phyloP scores from a whole-genome alignment of 2,797 vertebrate genomes.

The Nothura maculosa region DNA sequence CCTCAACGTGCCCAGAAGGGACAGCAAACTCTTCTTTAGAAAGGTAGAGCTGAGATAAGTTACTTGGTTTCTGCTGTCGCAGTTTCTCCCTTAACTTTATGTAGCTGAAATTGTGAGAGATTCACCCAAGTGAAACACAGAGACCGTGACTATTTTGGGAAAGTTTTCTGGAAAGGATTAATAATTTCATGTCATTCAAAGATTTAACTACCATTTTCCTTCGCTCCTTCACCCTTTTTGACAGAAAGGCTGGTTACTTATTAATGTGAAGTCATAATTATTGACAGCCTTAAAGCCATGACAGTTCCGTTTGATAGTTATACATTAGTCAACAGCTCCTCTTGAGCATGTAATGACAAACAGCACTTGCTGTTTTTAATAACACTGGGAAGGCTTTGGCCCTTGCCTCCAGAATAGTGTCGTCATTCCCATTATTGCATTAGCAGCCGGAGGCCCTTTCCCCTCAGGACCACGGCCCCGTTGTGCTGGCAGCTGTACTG shows the following conservation, averaged over 20 bases:
- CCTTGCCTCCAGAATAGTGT: conserved; percentile 59
- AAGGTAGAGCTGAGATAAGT: background rate
- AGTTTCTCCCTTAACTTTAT: background rate
- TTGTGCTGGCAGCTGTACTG: conserved; percentile 33
- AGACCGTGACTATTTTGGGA: background rate
- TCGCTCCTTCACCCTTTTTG: conserved; percentile 59
- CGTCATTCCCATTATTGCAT: conserved; percentile 51
- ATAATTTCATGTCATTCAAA: conserved; percentile 43
- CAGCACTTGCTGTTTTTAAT: conserved; percentile 61
- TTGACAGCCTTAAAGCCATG: conserved; percentile 66
- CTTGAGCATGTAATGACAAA: conserved; percentile 60
- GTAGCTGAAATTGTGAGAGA: background rate
- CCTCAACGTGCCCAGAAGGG: background rate
- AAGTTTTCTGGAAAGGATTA: conserved; percentile 18
- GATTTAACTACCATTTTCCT: conserved; percentile 54
- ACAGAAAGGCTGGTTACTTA: conserved; percentile 70
- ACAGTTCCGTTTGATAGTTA: conserved; percentile 73
- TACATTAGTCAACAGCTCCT: conserved; percentile 68
- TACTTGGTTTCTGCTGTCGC: background rate
- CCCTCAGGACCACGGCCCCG: background rate
- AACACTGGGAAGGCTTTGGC: conserved; percentile 54
- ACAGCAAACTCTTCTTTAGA: background rate
- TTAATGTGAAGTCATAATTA: conserved; percentile 72
- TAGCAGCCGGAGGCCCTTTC: conserved; percentile 35
- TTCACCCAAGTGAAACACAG: background rate